Conservation (phyloP, 2,797 vertebrate genomes). For the Centroberyx gerrardi region DNA sequence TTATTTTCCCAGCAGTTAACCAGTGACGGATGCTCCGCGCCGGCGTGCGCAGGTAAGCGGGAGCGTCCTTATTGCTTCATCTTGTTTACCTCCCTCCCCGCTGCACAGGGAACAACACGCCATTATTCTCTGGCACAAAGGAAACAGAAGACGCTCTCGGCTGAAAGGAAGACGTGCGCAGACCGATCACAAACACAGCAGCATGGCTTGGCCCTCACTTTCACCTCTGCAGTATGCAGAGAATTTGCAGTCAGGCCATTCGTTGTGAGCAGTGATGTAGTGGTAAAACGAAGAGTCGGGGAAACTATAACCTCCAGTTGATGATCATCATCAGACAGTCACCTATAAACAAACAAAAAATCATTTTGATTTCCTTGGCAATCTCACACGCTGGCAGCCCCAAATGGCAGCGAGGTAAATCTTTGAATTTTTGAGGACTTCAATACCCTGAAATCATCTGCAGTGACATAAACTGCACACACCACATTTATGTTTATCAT, state of each 20-base stretch:
- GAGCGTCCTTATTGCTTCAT: slow-evolving; percentile 24
- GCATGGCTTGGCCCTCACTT: no score
- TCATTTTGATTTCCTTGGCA: no score
- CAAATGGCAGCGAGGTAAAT: no score
- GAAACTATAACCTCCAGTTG: no score
- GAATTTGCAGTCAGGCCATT: slow-evolving; percentile 43
- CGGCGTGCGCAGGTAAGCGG: slow-evolving; percentile 30
- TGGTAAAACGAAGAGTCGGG: slow-evolving; percentile 28
- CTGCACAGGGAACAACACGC: slow-evolving; percentile 21
- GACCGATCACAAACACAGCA: no score
- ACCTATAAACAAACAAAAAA: no score
- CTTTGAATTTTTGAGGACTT: no score
- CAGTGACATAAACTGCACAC: no score
- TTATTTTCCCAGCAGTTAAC: slow-evolving; percentile 4
- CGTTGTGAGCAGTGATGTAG: slow-evolving; percentile 56
- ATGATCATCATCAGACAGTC: no score
- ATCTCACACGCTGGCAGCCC: no score
- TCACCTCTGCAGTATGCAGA: background rate
- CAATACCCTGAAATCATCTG: no score
- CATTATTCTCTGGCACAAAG: slow-evolving; percentile 25
- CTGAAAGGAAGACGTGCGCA: slow-evolving; percentile 1
- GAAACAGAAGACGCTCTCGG: slow-evolving; percentile 1
- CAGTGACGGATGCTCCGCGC: background rate
- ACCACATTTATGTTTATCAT: no score
- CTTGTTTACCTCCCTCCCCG: slow-evolving; percentile 23